Conservation (phyloP, 2,113 vertebrate species). For the Serilophus lunatus region DNA sequence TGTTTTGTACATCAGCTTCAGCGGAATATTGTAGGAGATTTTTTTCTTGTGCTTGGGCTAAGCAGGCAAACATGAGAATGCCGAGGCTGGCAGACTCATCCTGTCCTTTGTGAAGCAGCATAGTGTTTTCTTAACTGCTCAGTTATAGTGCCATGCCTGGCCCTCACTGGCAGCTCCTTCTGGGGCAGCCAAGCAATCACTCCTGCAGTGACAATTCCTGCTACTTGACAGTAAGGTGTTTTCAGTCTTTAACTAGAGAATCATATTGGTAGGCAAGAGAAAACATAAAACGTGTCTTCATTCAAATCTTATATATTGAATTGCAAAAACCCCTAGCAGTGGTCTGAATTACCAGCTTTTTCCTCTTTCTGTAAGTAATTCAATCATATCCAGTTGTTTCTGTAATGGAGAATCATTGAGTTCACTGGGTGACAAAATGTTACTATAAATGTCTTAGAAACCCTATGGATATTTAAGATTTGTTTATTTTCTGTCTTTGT, state of each 20-base stretch:
- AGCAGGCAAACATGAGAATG: neutral
- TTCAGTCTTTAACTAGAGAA: neutral
- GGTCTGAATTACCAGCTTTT: neutral
- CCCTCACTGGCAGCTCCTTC: neutral
- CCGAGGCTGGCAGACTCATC: neutral
- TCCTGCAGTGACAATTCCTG: neutral
- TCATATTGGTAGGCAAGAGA: neutral
- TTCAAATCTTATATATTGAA: neutral
- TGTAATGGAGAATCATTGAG: neutral
- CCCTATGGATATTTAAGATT: neutral
- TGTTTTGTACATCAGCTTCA: neutral
- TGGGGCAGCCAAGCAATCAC: accelerated
- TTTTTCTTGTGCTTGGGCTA: neutral
- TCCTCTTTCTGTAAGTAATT: neutral
- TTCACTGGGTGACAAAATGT: neutral
- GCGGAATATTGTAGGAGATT: neutral
- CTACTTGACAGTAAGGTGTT: neutral
- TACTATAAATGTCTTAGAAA: neutral
- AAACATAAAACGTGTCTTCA: neutral
- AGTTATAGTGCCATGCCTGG: neutral
- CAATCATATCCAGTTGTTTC: neutral
- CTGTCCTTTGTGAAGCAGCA: neutral
- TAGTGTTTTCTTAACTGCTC: neutral
- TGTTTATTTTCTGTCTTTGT: neutral
- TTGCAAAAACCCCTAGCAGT: accelerated